phyloP scores from a whole-genome alignment of 2,888 invertebrate genomes.

The Acleris cristana region DNA sequence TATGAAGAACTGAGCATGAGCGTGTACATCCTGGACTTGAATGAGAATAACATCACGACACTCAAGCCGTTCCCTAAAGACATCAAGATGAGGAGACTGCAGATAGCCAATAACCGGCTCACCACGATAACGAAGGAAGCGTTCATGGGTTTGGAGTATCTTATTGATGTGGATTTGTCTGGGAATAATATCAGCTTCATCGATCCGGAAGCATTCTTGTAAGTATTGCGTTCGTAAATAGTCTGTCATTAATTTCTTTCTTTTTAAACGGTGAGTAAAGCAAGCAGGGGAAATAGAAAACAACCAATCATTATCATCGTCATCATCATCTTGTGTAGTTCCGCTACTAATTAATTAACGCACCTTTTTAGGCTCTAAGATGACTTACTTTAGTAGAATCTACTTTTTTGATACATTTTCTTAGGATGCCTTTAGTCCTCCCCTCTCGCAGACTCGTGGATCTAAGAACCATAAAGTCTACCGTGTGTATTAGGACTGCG shows the following conservation, averaged over 20 bases:
- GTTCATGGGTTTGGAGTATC: constrained; percentile 86
- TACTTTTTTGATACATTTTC: too few relatives aligned
- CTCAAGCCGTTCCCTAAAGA: constrained; percentile 86
- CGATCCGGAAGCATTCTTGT: constrained; percentile 87
- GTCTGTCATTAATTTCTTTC: background rate
- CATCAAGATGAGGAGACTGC: constrained; percentile 87
- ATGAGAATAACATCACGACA: constrained; percentile 86
- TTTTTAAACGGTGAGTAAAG: too few relatives aligned
- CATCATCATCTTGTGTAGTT: too few relatives aligned
- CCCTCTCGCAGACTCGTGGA: too few relatives aligned
- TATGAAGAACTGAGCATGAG: constrained; percentile 87
- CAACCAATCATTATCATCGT: too few relatives aligned
- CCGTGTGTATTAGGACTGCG: too few relatives aligned
- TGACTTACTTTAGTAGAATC: too few relatives aligned
- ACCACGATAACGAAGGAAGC: constrained; percentile 84
- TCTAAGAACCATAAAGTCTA: too few relatives aligned
- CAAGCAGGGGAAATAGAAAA: too few relatives aligned
- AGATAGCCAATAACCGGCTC: constrained; percentile 87
- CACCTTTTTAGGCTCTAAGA: too few relatives aligned
- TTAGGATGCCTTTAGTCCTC: too few relatives aligned
- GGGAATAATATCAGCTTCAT: constrained; percentile 86
- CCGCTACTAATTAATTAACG: too few relatives aligned
- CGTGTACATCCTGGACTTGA: constrained; percentile 88
- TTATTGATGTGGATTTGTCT: constrained; percentile 88
- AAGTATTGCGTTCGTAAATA: constrained; percentile 54